phyloP scores from a whole-genome alignment of 1,140 invertebrate species.

The Pinna nobilis region DNA sequence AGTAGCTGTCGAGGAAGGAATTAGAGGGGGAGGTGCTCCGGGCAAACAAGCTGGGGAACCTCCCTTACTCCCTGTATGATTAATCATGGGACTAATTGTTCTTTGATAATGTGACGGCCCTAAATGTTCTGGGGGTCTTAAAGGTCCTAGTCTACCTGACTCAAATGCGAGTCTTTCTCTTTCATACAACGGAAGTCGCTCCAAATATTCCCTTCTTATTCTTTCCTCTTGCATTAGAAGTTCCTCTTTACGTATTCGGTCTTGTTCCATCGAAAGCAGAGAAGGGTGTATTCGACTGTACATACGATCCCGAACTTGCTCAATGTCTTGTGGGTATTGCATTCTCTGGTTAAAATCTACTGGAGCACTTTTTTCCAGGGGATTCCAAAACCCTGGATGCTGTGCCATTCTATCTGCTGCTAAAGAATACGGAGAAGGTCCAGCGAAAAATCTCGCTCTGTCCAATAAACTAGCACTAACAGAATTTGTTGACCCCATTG shows the following conservation, averaged over 20 bases:
- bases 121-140: slow-evolving; percentile 39
- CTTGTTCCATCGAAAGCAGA: slow-evolving; percentile 48
- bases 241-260: slow-evolving; percentile 57
- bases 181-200: slow-evolving; percentile 50
- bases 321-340: slow-evolving; percentile 55
- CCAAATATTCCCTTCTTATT: slow-evolving; percentile 43
- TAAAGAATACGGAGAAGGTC: neutral
- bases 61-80: slow-evolving; percentile 41
- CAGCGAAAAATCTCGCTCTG: neutral
- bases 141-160: slow-evolving; percentile 35
- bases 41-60: slow-evolving; percentile 39
- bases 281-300: slow-evolving; percentile 41
- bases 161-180: slow-evolving; percentile 48
- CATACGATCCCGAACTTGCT: slow-evolving; percentile 54
- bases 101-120: slow-evolving; percentile 41
- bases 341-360: too few relatives aligned
- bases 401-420: neutral
- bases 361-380: too few relatives aligned
- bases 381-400: neutral
- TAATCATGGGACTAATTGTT: slow-evolving; percentile 58
- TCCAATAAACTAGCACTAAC: neutral
- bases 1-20: slow-evolving; percentile 49
- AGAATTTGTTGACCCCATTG: neutral
- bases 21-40: slow-evolving; percentile 42
- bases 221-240: slow-evolving; percentile 51